Percentiles rank a stretch among this genome's conserved stretches.
phyloP scores from a whole-genome alignment of 1,140 invertebrate genomes.

The Brachionus sp. region DNA sequence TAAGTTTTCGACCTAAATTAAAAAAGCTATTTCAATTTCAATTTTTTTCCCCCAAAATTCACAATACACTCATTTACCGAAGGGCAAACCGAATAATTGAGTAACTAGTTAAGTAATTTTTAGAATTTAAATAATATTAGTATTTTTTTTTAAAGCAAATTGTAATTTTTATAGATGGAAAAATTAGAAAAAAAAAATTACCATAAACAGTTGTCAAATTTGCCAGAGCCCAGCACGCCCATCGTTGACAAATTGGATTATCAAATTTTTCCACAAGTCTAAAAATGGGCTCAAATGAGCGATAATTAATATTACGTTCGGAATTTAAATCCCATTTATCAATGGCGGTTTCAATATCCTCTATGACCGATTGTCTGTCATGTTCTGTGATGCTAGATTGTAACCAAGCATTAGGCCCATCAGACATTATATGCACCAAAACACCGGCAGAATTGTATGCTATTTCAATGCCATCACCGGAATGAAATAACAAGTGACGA shows the following conservation, averaged over 20 bases:
- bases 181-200: too few species aligned
- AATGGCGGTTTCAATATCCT: conserved; percentile 66
- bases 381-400: conserved; percentile 68
- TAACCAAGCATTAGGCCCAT: conserved; percentile 78
- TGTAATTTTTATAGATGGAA: too few species aligned
- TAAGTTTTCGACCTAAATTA: too few species aligned
- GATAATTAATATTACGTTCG: conserved; percentile 90
- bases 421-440: conserved; percentile 86
- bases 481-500: conserved; percentile 74
- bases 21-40: too few species aligned
- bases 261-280: conserved; percentile 73
- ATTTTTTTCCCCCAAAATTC: too few species aligned
- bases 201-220: conserved; percentile 88
- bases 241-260: conserved; percentile 84
- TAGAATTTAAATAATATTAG: too few species aligned
- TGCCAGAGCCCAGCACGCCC: conserved; percentile 94
- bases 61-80: too few species aligned
- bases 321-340: conserved; percentile 79
- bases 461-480: conserved; percentile 89
- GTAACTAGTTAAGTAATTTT: too few species aligned
- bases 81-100: too few species aligned
- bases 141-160: too few species aligned
- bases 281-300: conserved; percentile 84
- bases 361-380: conserved; percentile 68
- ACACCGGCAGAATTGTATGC: conserved; percentile 95